Evolutionary conservation across 2,888 invertebrate species (phyloP).

Genomic region (Meiosimyza platycephala): DNA sequence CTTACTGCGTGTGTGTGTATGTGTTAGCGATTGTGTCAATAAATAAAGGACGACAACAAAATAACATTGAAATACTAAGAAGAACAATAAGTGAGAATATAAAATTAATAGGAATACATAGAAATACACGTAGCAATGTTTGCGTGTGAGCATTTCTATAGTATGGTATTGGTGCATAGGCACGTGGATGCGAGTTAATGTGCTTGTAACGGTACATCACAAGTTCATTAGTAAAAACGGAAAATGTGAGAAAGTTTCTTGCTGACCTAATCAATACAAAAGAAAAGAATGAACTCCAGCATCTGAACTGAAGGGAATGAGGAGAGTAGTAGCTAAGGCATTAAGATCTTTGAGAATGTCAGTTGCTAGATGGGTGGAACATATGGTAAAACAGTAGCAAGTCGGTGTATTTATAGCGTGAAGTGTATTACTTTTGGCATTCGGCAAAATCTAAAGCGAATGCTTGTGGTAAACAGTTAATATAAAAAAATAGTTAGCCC

Average conservation of each 20-base stretch:
- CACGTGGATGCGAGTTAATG: background rate
- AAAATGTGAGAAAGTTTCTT: constrained; percentile 5
- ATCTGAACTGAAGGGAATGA: background rate
- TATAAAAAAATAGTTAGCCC: too few species aligned
- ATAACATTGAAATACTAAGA: constrained; percentile 14
- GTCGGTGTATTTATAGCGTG: background rate
- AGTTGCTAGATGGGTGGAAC: background rate
- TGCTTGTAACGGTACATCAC: background rate
- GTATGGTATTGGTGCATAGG: too few species aligned
- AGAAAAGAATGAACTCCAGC: background rate
- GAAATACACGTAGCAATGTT: background rate
- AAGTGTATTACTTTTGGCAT: too few species aligned
- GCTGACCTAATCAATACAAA: constrained; percentile 26
- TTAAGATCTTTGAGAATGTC: background rate
- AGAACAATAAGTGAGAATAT: constrained; percentile 18
- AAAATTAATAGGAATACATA: constrained; percentile 20
- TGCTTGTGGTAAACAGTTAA: too few species aligned
- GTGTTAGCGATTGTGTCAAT: background rate
- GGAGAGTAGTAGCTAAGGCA: background rate
- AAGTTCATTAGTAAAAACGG: constrained; percentile 23
- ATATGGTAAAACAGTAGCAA: background rate
- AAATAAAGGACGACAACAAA: constrained; percentile 13
- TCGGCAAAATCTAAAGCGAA: too few species aligned
- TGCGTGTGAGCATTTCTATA: background rate
- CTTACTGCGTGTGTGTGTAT: too few species aligned